Evolutionary conservation across 2,888 invertebrate genomes (phyloP), one percentile per base, ranked within the genome.

Genomic region (Plutella xylostella): DNA sequence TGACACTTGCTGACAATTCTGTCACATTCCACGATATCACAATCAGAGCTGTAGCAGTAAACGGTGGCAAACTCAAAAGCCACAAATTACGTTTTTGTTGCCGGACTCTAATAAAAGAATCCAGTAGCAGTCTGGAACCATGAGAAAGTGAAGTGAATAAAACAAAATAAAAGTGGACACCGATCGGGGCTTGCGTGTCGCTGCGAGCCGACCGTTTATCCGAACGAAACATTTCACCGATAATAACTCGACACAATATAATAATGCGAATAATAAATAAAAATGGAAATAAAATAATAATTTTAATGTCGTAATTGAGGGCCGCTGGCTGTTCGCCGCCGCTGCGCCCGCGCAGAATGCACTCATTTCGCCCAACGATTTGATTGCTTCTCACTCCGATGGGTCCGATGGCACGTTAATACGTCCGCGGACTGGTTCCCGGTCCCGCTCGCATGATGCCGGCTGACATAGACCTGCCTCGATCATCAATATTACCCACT

Each of bases 191-290:
- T 82, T 73, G 78, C 80, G 82, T 79, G 79, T 73, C 72, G 72
- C 60, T 65, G 60, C 58, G 56, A 63, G 59, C 55, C 64, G 58
- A 73, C 55, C 83, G 78, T 83, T 82, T 82, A 82, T 79, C 83
- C 72, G 73, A 80, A 82, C 82, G 82, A 82, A 83, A 76, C 82
- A 79, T 83, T 83, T 83, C 82, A 71, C 79, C 80, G 78, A 82
- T 83, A 83, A 82, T 83, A 79, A 83, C 80, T 78, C 80, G 76
- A 79, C 80, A 80, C 79, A 83, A 83, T 82, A 82, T 82, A 83
- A 83, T 83, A 82, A 83, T 82, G 79, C 82, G 80, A 83, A 83
- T 82, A 83, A 83, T 83, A 82, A 80, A 80, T 80, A 82, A 82
- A 82, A 82, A 80, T 77, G 72, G 72, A 83, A 82, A 80, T 80